Base-by-base conservation (phyloP, 2,888 invertebrate genomes). In the Cataglyphis cursor region DNA sequence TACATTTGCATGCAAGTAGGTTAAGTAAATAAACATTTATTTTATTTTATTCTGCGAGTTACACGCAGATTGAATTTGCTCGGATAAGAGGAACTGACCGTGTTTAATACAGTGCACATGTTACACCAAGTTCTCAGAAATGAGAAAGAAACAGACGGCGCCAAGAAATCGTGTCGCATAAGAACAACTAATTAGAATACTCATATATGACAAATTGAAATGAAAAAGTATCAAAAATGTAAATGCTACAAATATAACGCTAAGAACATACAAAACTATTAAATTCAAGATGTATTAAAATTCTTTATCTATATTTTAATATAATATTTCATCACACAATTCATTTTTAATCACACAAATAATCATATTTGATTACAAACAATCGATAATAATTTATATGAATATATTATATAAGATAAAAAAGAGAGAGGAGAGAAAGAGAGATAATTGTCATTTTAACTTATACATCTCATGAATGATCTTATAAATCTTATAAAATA, bases 101-200 rank as follows among this genome's bases (percentile, higher is more conserved):
- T 24, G 8, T 80, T 80, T 80, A 72, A 80, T 80, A 80, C 61
- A 59, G 78, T 48, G 44, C 78, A 80, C 78, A 72, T 72, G 72
- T 80, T 72, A 80, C 70, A 70, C 72, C 41, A 61, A 80, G 59
- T 80, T 35, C 44, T 72, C 24, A 80, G 72, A 80, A 80, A 80
- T 80, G 59, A 78, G 72, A 59, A 80, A 72, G 78, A 72, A 80
- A 72, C 72, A 72, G 72, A 61, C 78, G 59, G 78, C 18, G 44
- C 44, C 59, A 44, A 35, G 44, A 59, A 66, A 80, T 70, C 18
- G 21, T 12, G 31, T 24, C 21, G 59, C 21, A 31, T 59, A 70
- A 38, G 48, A 18, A 48, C 15, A 66, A 72, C 35, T 59, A 21
- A 21, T n/a, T 38, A 70, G 31, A 31, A 44, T 18, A 12, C 1